Evolutionary conservation across 2,888 invertebrate genomes (phyloP), one percentile per base, ranked within the genome.

Genomic region (Andrena hattorfiana): DNA sequence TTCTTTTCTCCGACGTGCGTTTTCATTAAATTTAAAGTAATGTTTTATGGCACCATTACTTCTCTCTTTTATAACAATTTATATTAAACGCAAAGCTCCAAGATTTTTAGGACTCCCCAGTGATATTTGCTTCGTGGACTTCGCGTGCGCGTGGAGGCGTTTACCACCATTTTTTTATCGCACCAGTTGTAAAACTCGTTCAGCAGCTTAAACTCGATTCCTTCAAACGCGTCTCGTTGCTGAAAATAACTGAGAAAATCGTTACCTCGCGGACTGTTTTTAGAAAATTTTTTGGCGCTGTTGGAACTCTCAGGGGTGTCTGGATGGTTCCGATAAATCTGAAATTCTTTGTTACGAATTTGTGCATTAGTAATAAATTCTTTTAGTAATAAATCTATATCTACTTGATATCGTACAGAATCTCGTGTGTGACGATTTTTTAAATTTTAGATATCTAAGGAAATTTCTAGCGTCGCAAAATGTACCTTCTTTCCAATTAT

Each of bases 171-270:
- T 28, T 75, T 75, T 63, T 70, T 70, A 76, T 70, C 63, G 63
- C 42, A 1, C 59, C 62, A 42, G 76, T 76, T 76, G 70, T 76
- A 63, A 76, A 76, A 76, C 76, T 63, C 70, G 70, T 76, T 76
- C 28, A 70, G 63, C 70, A 56, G 54, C 70, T 63, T 63, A 49
- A 13, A 32, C 64, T 72, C 64, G 71, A 71, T 71, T 71, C 32
- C 71, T 56, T 71, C 48, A 23, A 48, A 30, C 48, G 4, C 7
- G 42, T 64, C 54, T 71, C 54, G 42, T 56, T 63, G 70, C 70
- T 71, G 62, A 48, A 71, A 63, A 56, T 70, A 76, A 54, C 76
- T 35, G 63, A 35, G 42, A 54, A 23, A 62, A 20, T 23, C 63
- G 51, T 76, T 70, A 48, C 28, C 23, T 20, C 5, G 28, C 1